Evolutionary conservation across 2,113 vertebrate genomes (phyloP), one percentile per base, ranked within the genome.

Genomic region (Odocoileus hemionus): DNA sequence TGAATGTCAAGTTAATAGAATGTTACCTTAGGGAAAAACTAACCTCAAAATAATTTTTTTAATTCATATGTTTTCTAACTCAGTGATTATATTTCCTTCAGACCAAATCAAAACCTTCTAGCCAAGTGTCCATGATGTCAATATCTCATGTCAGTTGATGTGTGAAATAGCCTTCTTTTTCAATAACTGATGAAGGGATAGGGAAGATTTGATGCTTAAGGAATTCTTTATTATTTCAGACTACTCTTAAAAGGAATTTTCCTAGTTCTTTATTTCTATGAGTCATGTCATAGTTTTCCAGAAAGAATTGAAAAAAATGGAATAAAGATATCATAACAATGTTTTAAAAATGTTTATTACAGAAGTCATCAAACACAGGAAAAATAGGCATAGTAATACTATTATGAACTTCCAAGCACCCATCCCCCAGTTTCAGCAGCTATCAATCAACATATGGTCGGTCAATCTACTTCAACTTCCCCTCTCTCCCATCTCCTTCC

Each of bases 201-300:
- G 70, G 86, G 88, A 93, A 94, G 76, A 97, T 90, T 94, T 96
- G 93, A 88, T 78, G 82, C 47, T 58, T 84, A 23, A n/a, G 25
- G 54, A 86, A 39, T 93, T 93, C 5, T 15, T 92, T 85, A 23
- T 96, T 85, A 52, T 98, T 98, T 97, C 67, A 64, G 12, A 30
- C 28, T 95, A 28, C 80, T 55, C 36, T 3, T 10, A 78, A n/a
- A 7, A 61, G 2, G 36, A 33, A 91, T 87, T 95, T 96, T 95
- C 58, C 43, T 82, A 86, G 43, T 52, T 91, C 47, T 96, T 80
- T 90, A 58, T 86, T 96, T 93, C 94, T 8, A 54, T 95, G 86
- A 88, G 89, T 91, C 83, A 93, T 52, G 33, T 57, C 78, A 57
- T 13, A 84, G 45, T 84, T 97, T 97, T 96, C 28, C 52, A 94